phyloP scores from a whole-genome alignment of 1,140 invertebrate genomes.

The Lepidostoma basale region DNA sequence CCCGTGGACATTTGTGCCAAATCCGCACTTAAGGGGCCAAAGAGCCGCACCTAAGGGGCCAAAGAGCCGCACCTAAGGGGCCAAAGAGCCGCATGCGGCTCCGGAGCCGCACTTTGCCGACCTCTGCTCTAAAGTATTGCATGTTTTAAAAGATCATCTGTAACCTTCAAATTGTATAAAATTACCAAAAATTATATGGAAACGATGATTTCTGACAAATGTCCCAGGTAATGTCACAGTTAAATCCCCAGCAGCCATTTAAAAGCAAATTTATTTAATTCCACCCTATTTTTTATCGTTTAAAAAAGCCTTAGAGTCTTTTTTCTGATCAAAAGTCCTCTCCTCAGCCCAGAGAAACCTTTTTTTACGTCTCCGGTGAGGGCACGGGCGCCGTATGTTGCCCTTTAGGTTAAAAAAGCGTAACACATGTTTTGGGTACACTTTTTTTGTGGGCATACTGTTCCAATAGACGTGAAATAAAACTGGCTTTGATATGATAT shows the following conservation, averaged over 20 bases:
- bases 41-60: too few relatives aligned
- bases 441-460: conserved; percentile 23
- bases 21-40: too few relatives aligned
- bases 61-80: too few relatives aligned
- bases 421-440: conserved; percentile 13
- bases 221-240: conserved; percentile 6
- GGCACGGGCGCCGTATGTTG: conserved; percentile 42
- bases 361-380: conserved; percentile 21
- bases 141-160: too few relatives aligned
- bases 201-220: not conserved
- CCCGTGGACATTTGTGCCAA: too few relatives aligned
- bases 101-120: too few relatives aligned
- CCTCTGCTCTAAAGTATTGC: too few relatives aligned
- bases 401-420: conserved; percentile 1
- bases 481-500: conserved; percentile 18
- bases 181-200: too few relatives aligned
- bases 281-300: conserved; percentile 34
- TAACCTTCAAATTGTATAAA: too few relatives aligned
- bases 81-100: too few relatives aligned
- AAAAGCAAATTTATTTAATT: conserved; percentile 42
- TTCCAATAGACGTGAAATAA: conserved; percentile 23
- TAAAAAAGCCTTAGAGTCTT: conserved; percentile 28
- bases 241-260: conserved; percentile 25
- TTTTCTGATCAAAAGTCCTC: conserved; percentile 22
- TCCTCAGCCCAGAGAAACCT: conserved; percentile 22